Percentiles rank a stretch among this genome's conserved stretches.
These are phyloP conservation scores for Dinocampus coccinellae DNA, from an alignment of 2,888 invertebrate species.

Conservation along the genomic window DNA sequence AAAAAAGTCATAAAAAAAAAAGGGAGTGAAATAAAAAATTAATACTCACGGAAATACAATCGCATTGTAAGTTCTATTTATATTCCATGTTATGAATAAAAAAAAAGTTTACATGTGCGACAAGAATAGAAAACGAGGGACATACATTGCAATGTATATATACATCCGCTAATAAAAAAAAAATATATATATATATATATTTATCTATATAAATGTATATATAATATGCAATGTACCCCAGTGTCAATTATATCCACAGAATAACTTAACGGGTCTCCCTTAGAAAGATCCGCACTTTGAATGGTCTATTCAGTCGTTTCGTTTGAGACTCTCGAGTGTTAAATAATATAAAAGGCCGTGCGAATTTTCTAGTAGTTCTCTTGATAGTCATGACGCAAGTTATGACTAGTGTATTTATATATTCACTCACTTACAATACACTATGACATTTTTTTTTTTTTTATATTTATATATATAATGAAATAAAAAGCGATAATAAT, in stretches of 20 bases:
- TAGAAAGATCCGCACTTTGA: constrained; percentile 63
- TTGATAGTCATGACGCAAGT: constrained; percentile 37
- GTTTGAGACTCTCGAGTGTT: constrained; percentile 67
- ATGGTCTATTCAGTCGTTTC: constrained; percentile 67
- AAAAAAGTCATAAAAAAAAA: constrained; percentile 16
- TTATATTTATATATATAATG: no score
- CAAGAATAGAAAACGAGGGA: constrained; percentile 23
- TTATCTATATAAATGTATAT: constrained; percentile 20
- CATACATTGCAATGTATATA: background rate
- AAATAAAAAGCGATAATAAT: no score
- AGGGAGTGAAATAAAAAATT: constrained; percentile 5
- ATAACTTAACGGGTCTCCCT: constrained; percentile 67
- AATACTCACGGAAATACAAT: constrained; percentile 22
- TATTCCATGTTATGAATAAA: constrained; percentile 9
- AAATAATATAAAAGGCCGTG: constrained; percentile 63
- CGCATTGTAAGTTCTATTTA: constrained; percentile 15
- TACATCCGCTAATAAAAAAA: background rate
- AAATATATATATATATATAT: background rate
- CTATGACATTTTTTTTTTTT: no score
- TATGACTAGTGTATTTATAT: constrained; percentile 38
- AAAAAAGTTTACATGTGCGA: constrained; percentile 21
- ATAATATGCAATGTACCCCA: constrained; percentile 36
- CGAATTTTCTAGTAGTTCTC: constrained; percentile 34
- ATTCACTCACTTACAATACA: constrained; percentile 17
- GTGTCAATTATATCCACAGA: constrained; percentile 68